Evolutionary conservation across 2,888 invertebrate species (phyloP), one percentile per base, ranked within the genome.

Genomic region (Tachina lurida): DNA sequence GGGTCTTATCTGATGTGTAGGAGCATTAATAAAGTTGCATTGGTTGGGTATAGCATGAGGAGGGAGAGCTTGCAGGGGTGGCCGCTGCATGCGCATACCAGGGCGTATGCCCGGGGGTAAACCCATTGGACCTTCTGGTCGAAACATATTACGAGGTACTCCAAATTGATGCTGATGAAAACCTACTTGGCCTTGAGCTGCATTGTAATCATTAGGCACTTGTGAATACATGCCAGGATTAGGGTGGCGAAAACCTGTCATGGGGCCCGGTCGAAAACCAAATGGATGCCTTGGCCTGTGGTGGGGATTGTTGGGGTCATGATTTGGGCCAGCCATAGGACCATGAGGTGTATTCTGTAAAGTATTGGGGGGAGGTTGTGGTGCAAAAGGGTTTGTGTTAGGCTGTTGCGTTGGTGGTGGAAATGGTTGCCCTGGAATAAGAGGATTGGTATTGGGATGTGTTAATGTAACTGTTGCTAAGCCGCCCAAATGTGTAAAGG

Each of bases 61-160:
- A 10, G 87, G 87, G 65, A 87, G 52, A 56, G 83, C 68, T 84
- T 87, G 87, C 43, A 88, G 45, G 12, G 93, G 94, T 1, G 94
- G 94, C 22, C 93, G 93, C 87, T 95, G 95, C 63, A 94, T 94
- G 54, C 92, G 91, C 67, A 90, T 87, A 87, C 94, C 94, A 19
- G 89, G 89, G 22, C 90, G 89, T 87, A 91, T 89, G 31, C 89
- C 88, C 12, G 81, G 84, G 7, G 82, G 78, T 31, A 76, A 17
- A 8, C 80, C 76, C 74, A 67, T 88, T 79, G 78, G 80, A 10
- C 75, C 84, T 58, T 90, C 90, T 15, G 89, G 89, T 43, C 90
- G 88, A 85, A 88, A 90, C 65, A 89, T 86, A 70, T 89, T 88
- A 39, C 89, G 87, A 58, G 88, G 87, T 41, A 84, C 87, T 10